phyloP scores from a whole-genome alignment of 2,797 vertebrate species.

The Hemibagrus guttatus region DNA sequence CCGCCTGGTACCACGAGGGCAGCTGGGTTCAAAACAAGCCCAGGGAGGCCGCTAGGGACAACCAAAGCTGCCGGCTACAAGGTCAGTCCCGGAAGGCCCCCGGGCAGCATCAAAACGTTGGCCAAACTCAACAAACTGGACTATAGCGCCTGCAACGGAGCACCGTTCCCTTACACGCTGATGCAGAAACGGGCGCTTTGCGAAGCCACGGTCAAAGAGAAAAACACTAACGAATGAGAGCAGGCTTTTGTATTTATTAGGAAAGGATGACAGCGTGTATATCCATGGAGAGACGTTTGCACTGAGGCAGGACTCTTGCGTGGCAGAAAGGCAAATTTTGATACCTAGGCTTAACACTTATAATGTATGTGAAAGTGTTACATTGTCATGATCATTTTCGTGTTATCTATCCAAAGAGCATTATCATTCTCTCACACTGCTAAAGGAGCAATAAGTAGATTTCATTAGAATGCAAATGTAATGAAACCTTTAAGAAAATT shows the following conservation, averaged over 20 bases:
- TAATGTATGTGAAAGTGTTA: conserved; percentile 59
- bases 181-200: conserved; percentile 90
- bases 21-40: conserved; percentile 98
- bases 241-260: conserved; percentile 55
- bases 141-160: conserved; percentile 82
- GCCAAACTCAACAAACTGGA: conserved; percentile 87
- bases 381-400: conserved; percentile 54
- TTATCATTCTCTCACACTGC: conserved; percentile 55
- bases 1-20: conserved; percentile 97
- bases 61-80: conserved; percentile 99
- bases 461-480: background rate
- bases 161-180: conserved; percentile 88
- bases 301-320: conserved; percentile 43
- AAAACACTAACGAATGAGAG: conserved; percentile 81
- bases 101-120: conserved; percentile 97
- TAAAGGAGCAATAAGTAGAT: conserved; percentile 47
- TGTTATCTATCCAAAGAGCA: conserved; percentile 65
- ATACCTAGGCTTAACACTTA: conserved; percentile 53
- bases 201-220: conserved; percentile 83
- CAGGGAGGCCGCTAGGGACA: conserved; percentile 95
- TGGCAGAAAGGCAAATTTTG: conserved; percentile 52
- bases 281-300: conserved; percentile 46
- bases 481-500: background rate
- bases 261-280: conserved; percentile 50
- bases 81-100: conserved; percentile 97